Evolutionary conservation across 2,797 vertebrate species (phyloP), one percentile per base, ranked within the genome.

Genomic region (Arctocebus calabarensis): DNA sequence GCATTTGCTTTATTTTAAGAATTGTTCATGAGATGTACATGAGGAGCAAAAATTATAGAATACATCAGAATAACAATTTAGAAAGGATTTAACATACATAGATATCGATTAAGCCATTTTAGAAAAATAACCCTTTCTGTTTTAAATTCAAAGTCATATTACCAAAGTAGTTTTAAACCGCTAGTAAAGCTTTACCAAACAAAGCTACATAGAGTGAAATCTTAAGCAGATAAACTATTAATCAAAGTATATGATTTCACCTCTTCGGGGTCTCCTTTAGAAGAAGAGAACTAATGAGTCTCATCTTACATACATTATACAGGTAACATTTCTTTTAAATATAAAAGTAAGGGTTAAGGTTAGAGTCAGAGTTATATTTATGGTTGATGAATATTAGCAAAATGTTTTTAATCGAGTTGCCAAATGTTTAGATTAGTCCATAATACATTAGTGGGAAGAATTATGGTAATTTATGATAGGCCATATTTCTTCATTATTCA

Each of bases 1-100:
- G 32, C 19, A 75, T 68, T 73, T 62, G 29, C 25, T 62, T 45
- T 94, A 62, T 91, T 93, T 94, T 43, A 83, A 79, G 62, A 88
- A 68, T 55, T 57, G 37, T 75, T 94, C 88, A 59, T 71, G 14
- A 74, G 14, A 77, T 71, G 43, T 27, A 75, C 2, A 20, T 55
- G 5, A 62, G 25, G 88, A 85, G 14, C 25, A 48, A 91, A 92
- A 94, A 48, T 20, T 82, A 79, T 9, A 34, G 2, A 61, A 40
- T 79, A 55, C 7, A 48, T 17, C 2, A 88, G 61, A 74, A 61
- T 74, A 78, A 71, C 12, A 85, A 82, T n/a, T 82, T 77, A 87
- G 25, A 71, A 73, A 87, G 57, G 27, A 70, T 55, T 61, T 84
- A 13, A 48, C 71, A 78, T 90, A 40, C 37, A 61, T 34, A 71